Evolutionary conservation across 2,113 vertebrate genomes (phyloP).

Genomic region (Pseudorectes ferrugineus): DNA sequence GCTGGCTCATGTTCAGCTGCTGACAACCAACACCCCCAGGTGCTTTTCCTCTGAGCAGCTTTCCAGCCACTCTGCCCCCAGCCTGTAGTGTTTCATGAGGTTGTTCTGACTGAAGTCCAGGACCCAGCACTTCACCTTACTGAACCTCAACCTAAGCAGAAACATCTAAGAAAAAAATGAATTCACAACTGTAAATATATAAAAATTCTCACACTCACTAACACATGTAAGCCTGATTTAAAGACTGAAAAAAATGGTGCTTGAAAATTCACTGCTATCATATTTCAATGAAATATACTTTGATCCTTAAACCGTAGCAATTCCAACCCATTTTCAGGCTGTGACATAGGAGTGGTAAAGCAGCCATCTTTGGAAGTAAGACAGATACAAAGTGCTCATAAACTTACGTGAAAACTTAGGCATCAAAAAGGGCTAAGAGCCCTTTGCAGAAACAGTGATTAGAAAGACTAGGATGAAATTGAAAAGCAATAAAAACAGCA

Average conservation of each 20-base stretch:
- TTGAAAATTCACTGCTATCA: neutral
- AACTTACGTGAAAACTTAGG: neutral
- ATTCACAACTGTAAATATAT: neutral
- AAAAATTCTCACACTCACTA: neutral
- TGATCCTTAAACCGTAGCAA: neutral
- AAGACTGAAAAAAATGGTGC: neutral
- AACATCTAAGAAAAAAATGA: neutral
- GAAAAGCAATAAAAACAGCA: neutral
- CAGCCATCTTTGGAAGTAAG: neutral
- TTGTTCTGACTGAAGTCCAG: neutral
- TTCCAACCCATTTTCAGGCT: neutral
- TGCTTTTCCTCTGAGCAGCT: accelerated
- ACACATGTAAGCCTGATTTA: neutral
- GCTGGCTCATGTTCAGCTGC: neutral
- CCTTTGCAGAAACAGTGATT: neutral
- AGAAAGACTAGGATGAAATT: neutral
- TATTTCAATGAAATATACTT: neutral
- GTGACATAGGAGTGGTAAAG: neutral
- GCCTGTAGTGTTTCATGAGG: accelerated
- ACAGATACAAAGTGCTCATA: neutral
- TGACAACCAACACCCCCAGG: accelerated
- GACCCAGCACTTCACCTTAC: neutral
- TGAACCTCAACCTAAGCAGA: neutral
- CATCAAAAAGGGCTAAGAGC: neutral
- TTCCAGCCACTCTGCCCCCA: neutral